phyloP scores from a whole-genome alignment of 2,797 vertebrate species.

The Tenualosa ilisha region DNA sequence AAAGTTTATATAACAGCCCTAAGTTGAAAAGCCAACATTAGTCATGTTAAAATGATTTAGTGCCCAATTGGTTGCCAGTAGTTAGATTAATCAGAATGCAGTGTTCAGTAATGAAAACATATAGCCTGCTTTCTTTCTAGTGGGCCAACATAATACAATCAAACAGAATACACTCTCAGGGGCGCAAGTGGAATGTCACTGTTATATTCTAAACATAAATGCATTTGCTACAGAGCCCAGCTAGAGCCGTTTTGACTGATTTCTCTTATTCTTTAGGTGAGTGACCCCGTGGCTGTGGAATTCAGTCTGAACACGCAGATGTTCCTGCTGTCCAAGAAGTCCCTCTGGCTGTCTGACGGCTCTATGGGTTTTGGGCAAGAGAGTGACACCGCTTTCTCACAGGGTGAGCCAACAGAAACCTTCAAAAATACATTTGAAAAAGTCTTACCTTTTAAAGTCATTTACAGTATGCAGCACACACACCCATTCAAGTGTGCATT shows the following conservation, averaged over 20 bases:
- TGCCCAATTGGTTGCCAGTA: background rate
- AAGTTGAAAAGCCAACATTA: no score
- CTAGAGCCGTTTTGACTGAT: background rate
- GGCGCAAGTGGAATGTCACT: background rate
- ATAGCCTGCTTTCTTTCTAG: background rate
- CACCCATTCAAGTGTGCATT: no score
- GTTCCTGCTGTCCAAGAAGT: constrained; percentile 88
- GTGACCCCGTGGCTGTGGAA: constrained; percentile 92
- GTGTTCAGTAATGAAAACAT: background rate
- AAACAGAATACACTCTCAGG: background rate
- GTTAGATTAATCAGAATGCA: background rate
- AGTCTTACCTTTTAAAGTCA: no score
- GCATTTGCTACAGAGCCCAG: background rate
- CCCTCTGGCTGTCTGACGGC: constrained; percentile 90
- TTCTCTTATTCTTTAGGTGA: constrained; percentile 75
- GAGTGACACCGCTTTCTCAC: constrained; percentile 85
- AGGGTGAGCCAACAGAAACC: constrained; percentile 75
- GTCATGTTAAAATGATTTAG: background rate
- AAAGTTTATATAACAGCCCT: no score
- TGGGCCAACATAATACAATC: background rate
- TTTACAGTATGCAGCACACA: no score
- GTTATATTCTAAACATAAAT: background rate
- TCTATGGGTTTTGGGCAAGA: constrained; percentile 92
- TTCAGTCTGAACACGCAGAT: constrained; percentile 95
- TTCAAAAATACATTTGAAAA: background rate